Evolutionary conservation across 2,888 invertebrate species (phyloP).

Genomic region (Leptinotarsa tumamoca): DNA sequence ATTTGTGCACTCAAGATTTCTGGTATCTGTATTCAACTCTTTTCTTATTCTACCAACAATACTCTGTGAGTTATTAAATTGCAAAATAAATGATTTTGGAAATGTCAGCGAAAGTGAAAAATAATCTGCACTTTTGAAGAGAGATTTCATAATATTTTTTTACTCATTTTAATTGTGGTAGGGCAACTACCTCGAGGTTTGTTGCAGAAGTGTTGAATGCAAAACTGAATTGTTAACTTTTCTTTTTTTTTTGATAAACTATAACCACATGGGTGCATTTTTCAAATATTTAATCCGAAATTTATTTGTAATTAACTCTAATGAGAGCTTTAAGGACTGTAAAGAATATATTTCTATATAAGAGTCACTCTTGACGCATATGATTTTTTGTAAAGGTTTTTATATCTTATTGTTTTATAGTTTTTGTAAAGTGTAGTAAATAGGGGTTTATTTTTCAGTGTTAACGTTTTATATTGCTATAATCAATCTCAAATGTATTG

Average conservation of each 20-base stretch:
- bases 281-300: slow-evolving; percentile 25
- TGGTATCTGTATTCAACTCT: neutral
- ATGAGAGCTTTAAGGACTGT: slow-evolving; percentile 38
- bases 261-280: neutral
- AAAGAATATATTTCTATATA: slow-evolving; percentile 43
- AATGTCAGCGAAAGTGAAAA: too few relatives aligned
- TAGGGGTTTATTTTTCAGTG: slow-evolving; percentile 40
- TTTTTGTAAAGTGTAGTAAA: slow-evolving; percentile 43
- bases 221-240: neutral
- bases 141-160: neutral
- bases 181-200: neutral
- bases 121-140: neutral
- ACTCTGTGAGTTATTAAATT: neutral
- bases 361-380: slow-evolving; percentile 35
- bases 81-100: neutral
- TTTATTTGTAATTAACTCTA: slow-evolving; percentile 24
- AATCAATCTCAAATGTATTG: slow-evolving; percentile 25
- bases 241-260: neutral
- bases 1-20: neutral
- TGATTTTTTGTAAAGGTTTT: slow-evolving; percentile 51
- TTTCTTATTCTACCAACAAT: neutral
- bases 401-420: slow-evolving; percentile 53
- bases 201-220: slow-evolving; percentile 9
- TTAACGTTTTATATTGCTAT: slow-evolving; percentile 43
- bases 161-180: too few relatives aligned